Evolutionary conservation across 2,113 vertebrate genomes (phyloP), one percentile per base, ranked within the genome.

Genomic region (Pheucticus melanocephalus): DNA sequence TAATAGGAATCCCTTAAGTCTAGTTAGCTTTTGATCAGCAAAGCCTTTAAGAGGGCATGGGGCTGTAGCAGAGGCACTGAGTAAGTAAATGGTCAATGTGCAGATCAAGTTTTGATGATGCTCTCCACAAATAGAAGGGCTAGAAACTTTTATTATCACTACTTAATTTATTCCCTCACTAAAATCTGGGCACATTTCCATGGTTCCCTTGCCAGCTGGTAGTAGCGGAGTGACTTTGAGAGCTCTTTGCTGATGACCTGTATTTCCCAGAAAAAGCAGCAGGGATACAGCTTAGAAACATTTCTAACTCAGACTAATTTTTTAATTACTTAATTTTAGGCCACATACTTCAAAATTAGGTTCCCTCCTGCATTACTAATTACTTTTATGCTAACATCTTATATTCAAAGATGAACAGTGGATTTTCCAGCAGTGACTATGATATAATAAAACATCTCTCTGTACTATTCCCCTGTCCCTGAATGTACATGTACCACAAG

Each of bases 321-420:
- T 87, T 87, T 66, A 88, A 90, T 90, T 63, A 88, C 76, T 73
- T 88, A 68, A 80, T 83, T 92, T 95, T 93, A 95, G 88, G 65
- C 37, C 79, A 90, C 64, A 83, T 70, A 87, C 75, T 95, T 92
- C 75, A 85, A 84, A 94, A 88, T 77, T 51, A 63, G 25, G 64
- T 75, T 91, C 76, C 19, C 69, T 86, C 50, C 72, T 90, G 60
- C 68, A 84, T 82, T 70, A 40, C 53, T 90, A 87, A 96, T 88
- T 70, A 56, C 42, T 94, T 78, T 82, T 28, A 82, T 39, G 73
- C 56, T 88, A 88, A 70, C 68, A 57, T 25, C n/a, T 83, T 40
- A 42, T 15, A 72, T 56, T 47, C 68, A 71, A 3, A 54, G 61
- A 87, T 2, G 16, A 83, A 71, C 54, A 64, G 44, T 48, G 19